Conservation (phyloP, 2,888 invertebrate genomes). For the Ptilodon capucinus region DNA sequence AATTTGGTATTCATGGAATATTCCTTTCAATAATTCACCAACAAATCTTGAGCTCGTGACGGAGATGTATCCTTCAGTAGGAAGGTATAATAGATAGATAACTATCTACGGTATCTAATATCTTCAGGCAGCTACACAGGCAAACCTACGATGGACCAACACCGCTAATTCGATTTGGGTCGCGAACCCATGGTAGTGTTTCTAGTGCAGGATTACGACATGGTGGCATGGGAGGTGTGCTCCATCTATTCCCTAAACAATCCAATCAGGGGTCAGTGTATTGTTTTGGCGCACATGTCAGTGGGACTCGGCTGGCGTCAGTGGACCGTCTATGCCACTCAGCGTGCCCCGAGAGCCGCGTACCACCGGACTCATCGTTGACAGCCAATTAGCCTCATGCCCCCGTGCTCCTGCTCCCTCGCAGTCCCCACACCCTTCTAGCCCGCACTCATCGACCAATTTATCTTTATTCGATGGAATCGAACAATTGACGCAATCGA, state of each 20-base stretch:
- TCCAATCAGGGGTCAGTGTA: conserved; percentile 53
- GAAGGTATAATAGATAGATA: background rate
- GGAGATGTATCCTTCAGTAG: no score
- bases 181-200: conserved; percentile 5
- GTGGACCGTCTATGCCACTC: conserved; percentile 49
- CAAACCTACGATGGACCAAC: conserved; percentile 11
- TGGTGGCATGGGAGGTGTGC: conserved; percentile 10
- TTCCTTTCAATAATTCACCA: background rate
- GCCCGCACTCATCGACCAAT: conserved; percentile 62
- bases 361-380: conserved; percentile 68
- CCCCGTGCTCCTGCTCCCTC: conserved; percentile 45
- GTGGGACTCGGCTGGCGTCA: conserved; percentile 41
- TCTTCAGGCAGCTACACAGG: conserved; percentile 1
- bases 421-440: conserved; percentile 43
- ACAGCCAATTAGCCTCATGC: conserved; percentile 77
- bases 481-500: conserved; percentile 60
- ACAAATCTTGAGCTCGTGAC: no score
- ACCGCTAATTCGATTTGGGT: conserved; percentile 18
- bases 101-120: background rate
- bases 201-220: conserved; percentile 3
- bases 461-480: conserved; percentile 76
- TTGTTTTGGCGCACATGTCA: conserved; percentile 54
- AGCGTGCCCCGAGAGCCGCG: conserved; percentile 40
- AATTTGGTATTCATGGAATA: background rate
- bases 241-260: conserved; percentile 33